Evolutionary conservation across 2,113 vertebrate species (phyloP).

Genomic region (Spilogale gracilis): DNA sequence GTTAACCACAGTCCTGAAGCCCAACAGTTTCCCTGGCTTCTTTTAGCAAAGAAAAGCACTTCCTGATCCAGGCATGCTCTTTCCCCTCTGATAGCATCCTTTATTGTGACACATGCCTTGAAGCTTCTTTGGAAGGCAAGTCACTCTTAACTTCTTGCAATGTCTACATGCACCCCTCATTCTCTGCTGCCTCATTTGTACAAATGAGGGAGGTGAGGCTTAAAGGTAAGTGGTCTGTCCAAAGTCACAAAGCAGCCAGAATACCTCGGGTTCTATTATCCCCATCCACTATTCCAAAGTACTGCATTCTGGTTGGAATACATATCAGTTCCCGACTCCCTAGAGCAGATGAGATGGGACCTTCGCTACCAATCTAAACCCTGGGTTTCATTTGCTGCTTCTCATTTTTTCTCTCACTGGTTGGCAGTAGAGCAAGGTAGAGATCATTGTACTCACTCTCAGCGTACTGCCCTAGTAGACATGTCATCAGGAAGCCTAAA

Average conservation of each 20-base stretch:
- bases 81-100: background rate
- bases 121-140: background rate
- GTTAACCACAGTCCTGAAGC: background rate
- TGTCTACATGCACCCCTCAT: fast-evolving
- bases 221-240: background rate
- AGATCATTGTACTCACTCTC: background rate
- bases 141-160: background rate
- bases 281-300: background rate
- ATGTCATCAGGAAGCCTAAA: background rate
- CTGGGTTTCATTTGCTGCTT: background rate
- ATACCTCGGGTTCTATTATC: fast-evolving
- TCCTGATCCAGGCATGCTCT: background rate
- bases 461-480: background rate
- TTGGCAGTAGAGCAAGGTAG: background rate
- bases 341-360: background rate
- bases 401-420: background rate
- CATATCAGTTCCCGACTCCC: background rate
- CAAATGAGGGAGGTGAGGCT: background rate
- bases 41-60: background rate
- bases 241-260: background rate
- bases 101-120: background rate
- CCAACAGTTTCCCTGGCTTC: background rate
- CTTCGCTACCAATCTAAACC: background rate
- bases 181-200: background rate
- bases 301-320: background rate